Evolutionary conservation across 2,888 invertebrate genomes (phyloP), one percentile per base, ranked within the genome.

Genomic region (Ichneumoninae sp.): DNA sequence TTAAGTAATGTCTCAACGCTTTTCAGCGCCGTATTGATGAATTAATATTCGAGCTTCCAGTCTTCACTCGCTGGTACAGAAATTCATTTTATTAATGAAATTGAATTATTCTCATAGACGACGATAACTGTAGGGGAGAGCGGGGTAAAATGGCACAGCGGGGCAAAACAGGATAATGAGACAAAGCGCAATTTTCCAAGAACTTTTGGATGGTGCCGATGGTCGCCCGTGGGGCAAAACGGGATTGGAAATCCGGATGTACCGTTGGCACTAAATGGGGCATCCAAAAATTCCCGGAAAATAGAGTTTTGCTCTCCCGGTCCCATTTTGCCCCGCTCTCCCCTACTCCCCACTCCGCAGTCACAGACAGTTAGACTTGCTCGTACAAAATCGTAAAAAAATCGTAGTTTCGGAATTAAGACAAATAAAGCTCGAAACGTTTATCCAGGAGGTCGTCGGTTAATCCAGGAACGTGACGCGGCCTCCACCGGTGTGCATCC

Each of bases 391-490:
- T 50, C 75, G 54, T 54, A 66, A 47, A 44, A 68, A 70, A 44
- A 30, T 52, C 50, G 36, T 70, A 60, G 44, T 50, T 83, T 33
- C 47, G 16, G 76, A 47, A n/a, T 57, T 68, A 74, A 80, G 44
- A 52, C 81, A 79, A 69, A 74, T 36, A 76, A 71, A 75, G 66
- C 33, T 16, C n/a, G 33, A 63, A 79, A 50, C 57, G 57, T 85
- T 83, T 77, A 78, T 75, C 73, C 52, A 71, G 78, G 57, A 77
- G n/a, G 68, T 65, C 69, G 69, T 44, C 68, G 73, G 79, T 83
- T 83, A 84, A 87, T 86, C 71, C 52, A 30, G 75, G 66, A 81
- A 84, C 80, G 77, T 69, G 83, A 73, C 33, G 81, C 13, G 81
- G 71, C 44, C 19, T 50, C 76, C 69, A 81, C 60, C 65, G 57